phyloP scores from a whole-genome alignment of 92 coral and sea anemone species.

The Blastomussa wellsi region DNA sequence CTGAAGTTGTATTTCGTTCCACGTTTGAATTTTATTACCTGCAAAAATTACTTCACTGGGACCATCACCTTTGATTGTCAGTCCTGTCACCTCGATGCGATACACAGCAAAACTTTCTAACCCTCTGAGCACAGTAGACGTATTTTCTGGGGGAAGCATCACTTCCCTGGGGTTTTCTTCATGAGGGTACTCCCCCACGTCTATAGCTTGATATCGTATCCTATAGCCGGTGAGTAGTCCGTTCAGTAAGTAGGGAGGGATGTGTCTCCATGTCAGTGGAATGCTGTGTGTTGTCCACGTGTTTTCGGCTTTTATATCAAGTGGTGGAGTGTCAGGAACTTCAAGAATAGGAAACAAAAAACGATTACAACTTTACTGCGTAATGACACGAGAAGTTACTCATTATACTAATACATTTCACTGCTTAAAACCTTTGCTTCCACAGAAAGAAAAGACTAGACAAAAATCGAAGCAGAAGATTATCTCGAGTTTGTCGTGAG shows the following conservation, averaged over 20 bases:
- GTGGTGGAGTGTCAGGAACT: conserved; percentile 79
- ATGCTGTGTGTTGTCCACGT: conserved; percentile 57
- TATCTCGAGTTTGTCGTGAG: background rate
- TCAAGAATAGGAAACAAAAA: background rate
- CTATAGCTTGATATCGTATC: conserved; percentile 55
- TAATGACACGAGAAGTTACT: background rate
- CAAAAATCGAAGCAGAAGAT: background rate
- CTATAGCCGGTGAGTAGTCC: conserved; percentile 77
- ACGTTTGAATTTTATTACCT: conserved; percentile 32
- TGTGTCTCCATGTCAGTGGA: conserved; percentile 74
- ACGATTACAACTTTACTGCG: background rate
- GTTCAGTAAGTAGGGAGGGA: conserved; percentile 59
- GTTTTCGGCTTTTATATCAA: conserved; percentile 62
- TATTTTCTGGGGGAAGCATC: conserved; percentile 34
- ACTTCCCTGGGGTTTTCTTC: conserved; percentile 40
- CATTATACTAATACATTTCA: background rate
- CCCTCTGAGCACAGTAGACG: conserved; percentile 31
- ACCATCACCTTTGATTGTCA: conserved; percentile 59
- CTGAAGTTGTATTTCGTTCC: too few species aligned
- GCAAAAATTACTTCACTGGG: conserved; percentile 61
- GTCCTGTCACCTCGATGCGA: conserved; percentile 55
- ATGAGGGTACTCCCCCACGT: conserved; percentile 46
- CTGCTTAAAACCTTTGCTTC: background rate
- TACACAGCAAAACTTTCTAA: conserved; percentile 53
- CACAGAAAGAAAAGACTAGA: background rate